Conservation (phyloP, 2,797 vertebrate genomes). For the Moxostoma hubbsi region DNA sequence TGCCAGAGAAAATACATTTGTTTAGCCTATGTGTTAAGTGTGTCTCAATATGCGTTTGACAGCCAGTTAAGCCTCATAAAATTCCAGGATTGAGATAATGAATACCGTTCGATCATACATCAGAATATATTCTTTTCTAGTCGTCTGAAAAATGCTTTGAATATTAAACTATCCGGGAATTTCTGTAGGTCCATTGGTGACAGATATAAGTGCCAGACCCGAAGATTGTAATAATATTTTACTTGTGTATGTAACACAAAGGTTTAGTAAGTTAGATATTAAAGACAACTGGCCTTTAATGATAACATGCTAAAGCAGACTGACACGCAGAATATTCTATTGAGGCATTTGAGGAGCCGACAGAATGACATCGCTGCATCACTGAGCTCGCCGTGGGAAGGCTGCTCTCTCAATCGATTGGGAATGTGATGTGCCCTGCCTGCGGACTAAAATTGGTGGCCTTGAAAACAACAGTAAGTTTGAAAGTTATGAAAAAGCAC, state of each 20-base stretch:
- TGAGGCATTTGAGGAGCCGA: constrained; percentile 46
- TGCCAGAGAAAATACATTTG: no score
- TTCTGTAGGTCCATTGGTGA: no score
- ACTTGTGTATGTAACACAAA: neutral
- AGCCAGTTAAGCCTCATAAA: no score
- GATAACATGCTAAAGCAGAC: neutral
- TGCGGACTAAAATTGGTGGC: constrained; percentile 39
- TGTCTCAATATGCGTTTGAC: no score
- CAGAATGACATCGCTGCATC: constrained; percentile 54
- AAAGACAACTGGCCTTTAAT: neutral
- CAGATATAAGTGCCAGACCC: no score
- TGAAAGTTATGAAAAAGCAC: constrained; percentile 1
- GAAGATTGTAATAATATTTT: neutral
- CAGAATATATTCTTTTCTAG: no score
- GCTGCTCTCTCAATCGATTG: constrained; percentile 8
- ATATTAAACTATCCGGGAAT: no score
- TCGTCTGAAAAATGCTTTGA: no score
- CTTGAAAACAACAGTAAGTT: constrained; percentile 52
- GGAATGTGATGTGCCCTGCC: constrained; percentile 4
- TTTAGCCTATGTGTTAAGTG: no score
- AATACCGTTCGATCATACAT: no score
- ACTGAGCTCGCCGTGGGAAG: neutral
- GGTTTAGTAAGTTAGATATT: neutral
- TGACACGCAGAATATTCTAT: constrained; percentile 1
- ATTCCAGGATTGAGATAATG: no score